A percentile compares a stretch with the other conserved stretches of the same genome.
phyloP scores from a whole-genome alignment of 2,797 vertebrate species.

The Petrocephalus schoutedeni region DNA sequence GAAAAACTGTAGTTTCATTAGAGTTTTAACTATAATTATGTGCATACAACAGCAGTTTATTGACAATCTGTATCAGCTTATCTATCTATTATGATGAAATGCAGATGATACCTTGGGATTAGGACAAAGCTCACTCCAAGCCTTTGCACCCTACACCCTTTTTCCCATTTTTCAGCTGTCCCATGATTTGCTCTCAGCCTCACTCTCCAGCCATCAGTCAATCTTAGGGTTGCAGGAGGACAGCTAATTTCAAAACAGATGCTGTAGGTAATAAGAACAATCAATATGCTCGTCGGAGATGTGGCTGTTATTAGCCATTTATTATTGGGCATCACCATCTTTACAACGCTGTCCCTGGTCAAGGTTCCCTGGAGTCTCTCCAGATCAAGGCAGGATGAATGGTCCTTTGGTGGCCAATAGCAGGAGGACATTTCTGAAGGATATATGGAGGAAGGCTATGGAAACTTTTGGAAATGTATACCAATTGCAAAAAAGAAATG shows the following conservation, averaged over 20 bases:
- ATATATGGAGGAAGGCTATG: not conserved
- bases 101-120: not conserved
- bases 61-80: not conserved
- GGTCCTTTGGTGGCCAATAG: not conserved
- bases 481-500: not conserved
- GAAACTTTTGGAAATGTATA: not conserved
- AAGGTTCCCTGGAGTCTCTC: slow-evolving; percentile 35
- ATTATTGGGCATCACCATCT: slow-evolving; percentile 18
- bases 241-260: slow-evolving; percentile 20
- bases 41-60: not conserved
- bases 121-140: not conserved
- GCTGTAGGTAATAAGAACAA: slow-evolving; percentile 8
- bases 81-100: not conserved
- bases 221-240: not conserved
- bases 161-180: not conserved
- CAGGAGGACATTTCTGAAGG: not conserved
- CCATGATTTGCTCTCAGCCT: not conserved
- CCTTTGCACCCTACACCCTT: not conserved
- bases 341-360: slow-evolving; percentile 28
- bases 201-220: not conserved
- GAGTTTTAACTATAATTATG: not conserved
- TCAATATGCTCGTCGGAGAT: not conserved
- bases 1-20: not conserved
- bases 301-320: slow-evolving; percentile 22
- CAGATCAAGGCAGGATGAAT: slow-evolving; percentile 24